Evolutionary conservation across 1,140 invertebrate species (phyloP).

Genomic region (Formica exsecta): DNA sequence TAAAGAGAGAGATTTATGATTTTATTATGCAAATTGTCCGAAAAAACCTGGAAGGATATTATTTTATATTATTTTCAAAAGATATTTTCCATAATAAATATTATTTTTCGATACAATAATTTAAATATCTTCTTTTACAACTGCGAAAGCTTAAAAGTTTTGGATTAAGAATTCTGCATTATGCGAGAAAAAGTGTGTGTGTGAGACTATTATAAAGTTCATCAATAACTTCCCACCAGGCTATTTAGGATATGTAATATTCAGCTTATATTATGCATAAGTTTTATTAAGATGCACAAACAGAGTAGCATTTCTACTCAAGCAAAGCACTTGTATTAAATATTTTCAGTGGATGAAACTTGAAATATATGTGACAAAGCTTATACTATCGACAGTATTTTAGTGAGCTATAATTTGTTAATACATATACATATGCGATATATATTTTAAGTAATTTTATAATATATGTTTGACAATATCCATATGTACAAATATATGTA

Average conservation of each 20-base stretch:
- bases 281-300: conserved; percentile 34
- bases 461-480: neutral
- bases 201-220: conserved; percentile 21
- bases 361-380: conserved; percentile 26
- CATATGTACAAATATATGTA: neutral
- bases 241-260: conserved; percentile 22
- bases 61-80: conserved; percentile 17
- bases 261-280: conserved; percentile 35
- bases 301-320: conserved; percentile 39
- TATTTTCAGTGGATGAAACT: conserved; percentile 45
- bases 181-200: neutral
- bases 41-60: conserved; percentile 43
- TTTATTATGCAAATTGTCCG: conserved; percentile 22
- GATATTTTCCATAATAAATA: neutral
- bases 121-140: neutral
- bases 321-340: conserved; percentile 53
- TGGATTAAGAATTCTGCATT: conserved; percentile 22
- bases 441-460: conserved; percentile 22
- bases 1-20: neutral
- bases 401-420: neutral
- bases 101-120: neutral
- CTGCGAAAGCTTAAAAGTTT: conserved; percentile 21
- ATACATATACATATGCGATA: neutral
- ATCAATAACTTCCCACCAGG: conserved; percentile 27
- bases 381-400: conserved; percentile 3